Percentiles rank a stretch among this genome's conserved stretches.
phyloP scores from a whole-genome alignment of 2,797 vertebrate genomes.

The Lithobates sylvaticus region DNA sequence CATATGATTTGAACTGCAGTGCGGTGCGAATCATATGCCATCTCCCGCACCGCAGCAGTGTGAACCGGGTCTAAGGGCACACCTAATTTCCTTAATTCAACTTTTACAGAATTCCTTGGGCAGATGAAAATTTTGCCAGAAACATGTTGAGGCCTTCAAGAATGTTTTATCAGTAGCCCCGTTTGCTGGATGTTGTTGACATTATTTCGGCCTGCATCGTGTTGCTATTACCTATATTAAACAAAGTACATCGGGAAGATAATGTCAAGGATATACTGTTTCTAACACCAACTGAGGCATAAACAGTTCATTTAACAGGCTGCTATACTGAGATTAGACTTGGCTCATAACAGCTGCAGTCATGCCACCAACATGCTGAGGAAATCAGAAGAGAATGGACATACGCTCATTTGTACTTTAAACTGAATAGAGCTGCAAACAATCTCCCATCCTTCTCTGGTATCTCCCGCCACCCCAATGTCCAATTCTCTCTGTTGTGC shows the following conservation, averaged over 20 bases:
- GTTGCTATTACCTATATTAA: not conserved
- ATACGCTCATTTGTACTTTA: not conserved
- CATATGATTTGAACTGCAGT: too few relatives aligned
- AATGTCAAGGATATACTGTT: constrained; percentile 1
- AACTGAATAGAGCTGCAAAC: not conserved
- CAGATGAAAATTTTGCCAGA: not conserved
- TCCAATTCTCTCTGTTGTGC: not conserved
- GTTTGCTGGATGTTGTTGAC: not conserved
- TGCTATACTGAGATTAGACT: constrained; percentile 4
- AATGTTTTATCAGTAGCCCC: not conserved
- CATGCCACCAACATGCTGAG: constrained; percentile 8
- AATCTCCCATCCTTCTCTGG: constrained; percentile 1
- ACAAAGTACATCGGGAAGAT: not conserved
- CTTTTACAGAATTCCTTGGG: not conserved
- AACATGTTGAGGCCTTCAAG: not conserved
- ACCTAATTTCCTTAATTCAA: too few relatives aligned
- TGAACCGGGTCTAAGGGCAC: too few relatives aligned
- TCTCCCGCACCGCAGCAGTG: too few relatives aligned
- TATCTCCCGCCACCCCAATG: not conserved
- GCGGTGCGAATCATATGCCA: too few relatives aligned
- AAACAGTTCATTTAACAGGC: not conserved
- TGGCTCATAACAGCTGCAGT: not conserved
- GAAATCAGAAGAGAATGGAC: constrained; percentile 2
- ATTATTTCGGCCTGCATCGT: not conserved
- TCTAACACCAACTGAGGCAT: not conserved